These are phyloP conservation scores for Cydia pomonella DNA, from an alignment of 1,140 invertebrate species.

Conservation along the genomic window DNA sequence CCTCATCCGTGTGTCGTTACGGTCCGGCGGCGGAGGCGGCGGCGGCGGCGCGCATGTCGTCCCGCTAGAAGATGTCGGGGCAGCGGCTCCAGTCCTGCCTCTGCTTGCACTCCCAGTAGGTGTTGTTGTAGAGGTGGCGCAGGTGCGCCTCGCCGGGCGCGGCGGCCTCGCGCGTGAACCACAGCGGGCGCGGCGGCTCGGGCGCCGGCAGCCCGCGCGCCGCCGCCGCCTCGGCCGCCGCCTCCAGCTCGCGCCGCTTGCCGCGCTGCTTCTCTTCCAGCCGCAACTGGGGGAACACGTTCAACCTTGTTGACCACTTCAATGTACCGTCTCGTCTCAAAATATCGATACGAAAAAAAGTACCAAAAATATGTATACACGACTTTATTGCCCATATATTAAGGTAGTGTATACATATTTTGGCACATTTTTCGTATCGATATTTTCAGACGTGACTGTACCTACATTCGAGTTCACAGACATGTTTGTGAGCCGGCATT, in stretches of 20 bases:
- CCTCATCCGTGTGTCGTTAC: too few relatives aligned
- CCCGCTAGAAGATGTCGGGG: constrained; percentile 96
- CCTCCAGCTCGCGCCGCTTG: constrained; percentile 87
- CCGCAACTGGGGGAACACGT: constrained; percentile 67
- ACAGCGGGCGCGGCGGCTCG: constrained; percentile 92
- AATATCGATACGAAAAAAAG: too few relatives aligned
- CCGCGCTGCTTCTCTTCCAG: constrained; percentile 97
- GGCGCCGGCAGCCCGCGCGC: constrained; percentile 86
- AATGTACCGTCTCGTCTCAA: too few relatives aligned
- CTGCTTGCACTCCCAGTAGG: constrained; percentile 97
- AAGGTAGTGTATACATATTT: too few relatives aligned
- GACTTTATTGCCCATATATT: too few relatives aligned
- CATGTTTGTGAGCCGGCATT: too few relatives aligned
- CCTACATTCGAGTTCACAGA: too few relatives aligned
- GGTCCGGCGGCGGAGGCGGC: too few relatives aligned
- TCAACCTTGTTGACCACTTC: neutral
- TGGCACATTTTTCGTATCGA: too few relatives aligned
- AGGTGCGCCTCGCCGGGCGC: constrained; percentile 69
- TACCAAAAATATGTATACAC: too few relatives aligned
- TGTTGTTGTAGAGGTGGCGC: constrained; percentile 92
- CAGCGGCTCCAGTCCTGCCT: constrained; percentile 94
- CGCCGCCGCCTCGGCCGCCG: constrained; percentile 89
- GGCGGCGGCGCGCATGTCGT: too few relatives aligned
- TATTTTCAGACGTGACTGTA: too few relatives aligned
- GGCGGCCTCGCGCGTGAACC: constrained; percentile 88